Evolutionary conservation across 2,888 invertebrate genomes (phyloP), one percentile per base, ranked within the genome.

Genomic region (Rhimphoctona megacephalus): DNA sequence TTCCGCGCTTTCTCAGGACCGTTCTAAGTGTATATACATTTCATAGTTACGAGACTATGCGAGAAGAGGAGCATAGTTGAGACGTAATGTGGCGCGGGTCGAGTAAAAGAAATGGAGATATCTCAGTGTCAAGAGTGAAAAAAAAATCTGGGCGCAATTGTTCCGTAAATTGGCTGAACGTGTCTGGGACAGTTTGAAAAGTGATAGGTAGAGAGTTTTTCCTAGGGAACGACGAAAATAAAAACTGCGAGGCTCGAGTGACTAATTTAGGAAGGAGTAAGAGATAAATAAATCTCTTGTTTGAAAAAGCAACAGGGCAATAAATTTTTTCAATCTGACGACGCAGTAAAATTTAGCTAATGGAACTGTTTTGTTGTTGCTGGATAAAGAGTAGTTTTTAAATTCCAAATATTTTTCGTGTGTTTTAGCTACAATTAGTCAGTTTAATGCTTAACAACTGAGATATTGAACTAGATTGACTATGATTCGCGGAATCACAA

Each of bases 161-260:
- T 83, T 87, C 72, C 64, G 64, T 57, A 85, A 86, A 86, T 86
- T 83, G 81, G 81, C 76, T 66, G n/a, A 54, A 70, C 61, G 82
- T 81, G 57, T 83, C 19, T 30, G 52, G 17, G 76, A 78, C 22
- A 57, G n/a, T 46, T 39, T 49, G n/a, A 43, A 17, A 22, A 66
- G 14, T 36, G 33, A 9, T n/a, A 22, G 43, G n/a, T 14, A 6
- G 33, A n/a, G 6, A 64, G 33, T 46, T 80, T 64, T 5, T 1
- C 49, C 46, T 39, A 11, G 33, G 11, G 14, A 8, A 61, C 6
- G 17, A 80, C 19, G 39, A 19, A 54, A 14, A 54, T 64, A 30
- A 73, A 72, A 83, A 78, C 22, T 14, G 57, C 52, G 49, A n/a
- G 36, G 73, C 22, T 33, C 39, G 78, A 39, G 25, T 11, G 39